Evolutionary conservation across 35 echinoderm and acorn worm species (phyloP).

Genomic region (Ophioderma brevispina): DNA sequence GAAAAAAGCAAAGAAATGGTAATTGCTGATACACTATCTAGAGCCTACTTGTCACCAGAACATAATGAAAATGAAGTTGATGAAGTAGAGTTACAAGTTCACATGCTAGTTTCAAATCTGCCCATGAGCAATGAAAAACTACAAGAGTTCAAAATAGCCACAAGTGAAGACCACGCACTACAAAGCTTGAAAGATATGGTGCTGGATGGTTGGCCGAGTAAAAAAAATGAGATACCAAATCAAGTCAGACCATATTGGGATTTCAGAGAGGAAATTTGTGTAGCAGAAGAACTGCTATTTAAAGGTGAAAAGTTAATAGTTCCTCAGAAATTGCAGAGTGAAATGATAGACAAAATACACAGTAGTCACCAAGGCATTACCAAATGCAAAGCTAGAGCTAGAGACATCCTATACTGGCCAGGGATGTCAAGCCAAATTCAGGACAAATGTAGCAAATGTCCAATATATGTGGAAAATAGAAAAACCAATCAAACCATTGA

Average conservation of each 20-base stretch:
- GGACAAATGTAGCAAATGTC: constrained; percentile 23
- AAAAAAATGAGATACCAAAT: constrained; percentile 15
- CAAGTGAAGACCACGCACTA: not conserved
- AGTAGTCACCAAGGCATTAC: constrained; percentile 29
- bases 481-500: constrained; percentile 26
- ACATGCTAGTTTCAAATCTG: constrained; percentile 26
- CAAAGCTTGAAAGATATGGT: constrained; percentile 21
- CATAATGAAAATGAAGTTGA: not conserved
- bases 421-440: constrained; percentile 54
- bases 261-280: constrained; percentile 46
- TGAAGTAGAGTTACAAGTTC: constrained; percentile 39
- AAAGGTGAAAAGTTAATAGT: constrained; percentile 30
- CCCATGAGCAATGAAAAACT: constrained; percentile 5
- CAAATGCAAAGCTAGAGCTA: constrained; percentile 47
- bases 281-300: constrained; percentile 15
- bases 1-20: constrained; percentile 34
- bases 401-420: constrained; percentile 45
- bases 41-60: not conserved
- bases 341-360: constrained; percentile 43
- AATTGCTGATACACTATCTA: constrained; percentile 32
- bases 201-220: constrained; percentile 29
- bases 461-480: constrained; percentile 30
- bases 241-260: constrained; percentile 45
- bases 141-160: constrained; percentile 28
- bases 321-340: constrained; percentile 16